Base-by-base conservation (phyloP, 1,140 invertebrate species). In the Sycophila sp. region DNA sequence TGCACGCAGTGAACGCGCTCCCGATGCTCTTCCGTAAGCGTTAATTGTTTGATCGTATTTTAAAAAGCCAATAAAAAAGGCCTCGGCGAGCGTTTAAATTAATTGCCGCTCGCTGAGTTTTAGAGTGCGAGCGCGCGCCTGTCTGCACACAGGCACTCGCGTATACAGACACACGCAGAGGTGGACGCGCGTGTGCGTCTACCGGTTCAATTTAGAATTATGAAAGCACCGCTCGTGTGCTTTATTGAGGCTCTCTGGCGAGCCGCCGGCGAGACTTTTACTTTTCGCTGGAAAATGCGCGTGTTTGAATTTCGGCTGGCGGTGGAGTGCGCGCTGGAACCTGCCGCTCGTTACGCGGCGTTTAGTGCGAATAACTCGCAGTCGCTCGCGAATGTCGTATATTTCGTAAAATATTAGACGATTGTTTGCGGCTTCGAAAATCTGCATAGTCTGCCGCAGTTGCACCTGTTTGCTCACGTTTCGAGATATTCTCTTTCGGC, bases 41-140 rank as follows among this genome's bases (percentile, higher is more conserved):
- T 40, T 67, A 60, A 69, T 69, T 69, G 66, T 69, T 69, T 63
- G 58, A 69, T 69, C 59, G 59, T 63, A 69, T 63, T 63, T 69
- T 56, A 62, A 69, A 63, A 69, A 56, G 68, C 47, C 17, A 62
- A 56, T 69, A 63, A 69, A 55, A 69, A 62, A 45, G 36, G 30
- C 10, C 11, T 4, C 10, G 1, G 7, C 15, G 19, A 24, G 49
- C 60, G 68, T 64, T 70, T 64, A 70, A 70, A 70, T 70, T 64
- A 70, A 70, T 70, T 64, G 68, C 59, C 34, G 45, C 22, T 13
- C 10, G 17, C 40, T 10, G 22, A 6, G 11, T 28, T 2, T n/a
- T 17, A 24, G 8, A 32, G 38, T 32, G 11, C 42, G 42, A 47
- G 42, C 19, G 19, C 24, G 17, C 42, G 13, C 13, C n/a, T 7